These are phyloP conservation scores for Brachyhypopomus gauderio DNA, from an alignment of 2,113 vertebrate genomes.

Conservation along the genomic window DNA sequence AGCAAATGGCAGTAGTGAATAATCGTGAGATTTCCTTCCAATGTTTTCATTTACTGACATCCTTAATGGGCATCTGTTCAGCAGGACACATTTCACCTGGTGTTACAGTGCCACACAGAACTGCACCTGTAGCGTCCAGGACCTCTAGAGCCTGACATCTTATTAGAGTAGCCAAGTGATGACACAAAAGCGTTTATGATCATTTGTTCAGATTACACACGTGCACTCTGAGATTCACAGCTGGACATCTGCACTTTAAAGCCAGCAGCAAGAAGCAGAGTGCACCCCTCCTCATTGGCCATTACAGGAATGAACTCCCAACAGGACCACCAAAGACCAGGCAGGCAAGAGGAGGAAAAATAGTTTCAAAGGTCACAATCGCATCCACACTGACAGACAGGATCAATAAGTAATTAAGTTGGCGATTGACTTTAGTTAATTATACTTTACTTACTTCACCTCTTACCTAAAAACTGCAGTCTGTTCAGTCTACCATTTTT, in stretches of 20 bases:
- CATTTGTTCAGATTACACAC: too few relatives aligned
- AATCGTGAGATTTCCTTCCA: not conserved
- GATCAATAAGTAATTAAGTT: constrained; percentile 51
- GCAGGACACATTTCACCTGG: too few relatives aligned
- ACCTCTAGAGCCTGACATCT: too few relatives aligned
- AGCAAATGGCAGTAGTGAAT: not conserved
- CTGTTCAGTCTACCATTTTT: not conserved
- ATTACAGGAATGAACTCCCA: constrained; percentile 30
- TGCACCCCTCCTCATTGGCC: constrained; percentile 17
- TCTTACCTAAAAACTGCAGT: constrained; percentile 14
- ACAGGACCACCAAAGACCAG: not conserved
- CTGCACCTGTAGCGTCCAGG: too few relatives aligned
- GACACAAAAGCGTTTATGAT: too few relatives aligned
- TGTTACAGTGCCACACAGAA: too few relatives aligned
- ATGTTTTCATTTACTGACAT: not conserved
- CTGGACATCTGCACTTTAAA: not conserved
- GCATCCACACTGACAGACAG: constrained; percentile 29
- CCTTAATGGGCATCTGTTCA: too few relatives aligned
- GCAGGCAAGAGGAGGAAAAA: not conserved
- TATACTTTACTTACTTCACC: constrained; percentile 29
- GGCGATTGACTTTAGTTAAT: constrained; percentile 26
- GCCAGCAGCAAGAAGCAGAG: not conserved
- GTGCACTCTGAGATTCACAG: too few relatives aligned
- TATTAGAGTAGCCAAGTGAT: too few relatives aligned
- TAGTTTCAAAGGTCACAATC: constrained; percentile 45